phyloP scores from a whole-genome alignment of 1,140 invertebrate species.

The Aporrectodea caliginosa region DNA sequence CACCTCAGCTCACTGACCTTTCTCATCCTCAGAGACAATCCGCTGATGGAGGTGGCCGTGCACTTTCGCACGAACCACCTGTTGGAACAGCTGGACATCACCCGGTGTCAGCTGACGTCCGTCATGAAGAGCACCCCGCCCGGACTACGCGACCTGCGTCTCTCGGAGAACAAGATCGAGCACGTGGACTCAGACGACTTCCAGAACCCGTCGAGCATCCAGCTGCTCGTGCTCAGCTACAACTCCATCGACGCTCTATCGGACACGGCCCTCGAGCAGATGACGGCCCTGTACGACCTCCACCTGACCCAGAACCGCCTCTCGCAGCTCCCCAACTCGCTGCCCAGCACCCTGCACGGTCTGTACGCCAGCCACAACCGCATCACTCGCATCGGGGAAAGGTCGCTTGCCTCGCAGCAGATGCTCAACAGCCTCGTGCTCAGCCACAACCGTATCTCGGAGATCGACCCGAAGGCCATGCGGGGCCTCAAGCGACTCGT shows the following conservation, averaged over 20 bases:
- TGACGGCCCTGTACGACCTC: conserved; percentile 73
- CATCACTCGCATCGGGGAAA: conserved; percentile 9
- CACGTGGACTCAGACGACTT: conserved; percentile 32
- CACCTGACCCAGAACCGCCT: conserved; percentile 66
- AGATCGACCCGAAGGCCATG: conserved; percentile 16
- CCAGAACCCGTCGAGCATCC: conserved; percentile 24
- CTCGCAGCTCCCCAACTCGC: conserved; percentile 61
- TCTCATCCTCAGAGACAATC: conserved; percentile 31
- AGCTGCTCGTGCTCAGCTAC: conserved; percentile 70
- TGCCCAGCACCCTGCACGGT: conserved; percentile 63
- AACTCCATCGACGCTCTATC: conserved; percentile 74
- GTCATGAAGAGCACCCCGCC: conserved; percentile 79
- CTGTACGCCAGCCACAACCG: conserved; percentile 54
- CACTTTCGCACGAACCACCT: conserved; percentile 40
- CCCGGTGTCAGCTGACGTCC: conserved; percentile 70
- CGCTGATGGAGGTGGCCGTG: conserved; percentile 12
- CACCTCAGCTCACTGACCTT: conserved; percentile 11
- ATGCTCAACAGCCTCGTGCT: conserved; percentile 59
- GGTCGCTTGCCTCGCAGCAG: conserved; percentile 4
- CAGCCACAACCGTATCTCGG: conserved; percentile 53
- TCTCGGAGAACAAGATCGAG: conserved; percentile 72
- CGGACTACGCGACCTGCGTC: conserved; percentile 72
- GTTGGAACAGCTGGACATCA: conserved; percentile 69
- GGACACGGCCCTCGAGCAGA: conserved; percentile 76
- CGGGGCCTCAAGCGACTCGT: conserved; percentile 8